phyloP scores from a whole-genome alignment of 2,797 vertebrate genomes.

The Pempheris klunzingeri region DNA sequence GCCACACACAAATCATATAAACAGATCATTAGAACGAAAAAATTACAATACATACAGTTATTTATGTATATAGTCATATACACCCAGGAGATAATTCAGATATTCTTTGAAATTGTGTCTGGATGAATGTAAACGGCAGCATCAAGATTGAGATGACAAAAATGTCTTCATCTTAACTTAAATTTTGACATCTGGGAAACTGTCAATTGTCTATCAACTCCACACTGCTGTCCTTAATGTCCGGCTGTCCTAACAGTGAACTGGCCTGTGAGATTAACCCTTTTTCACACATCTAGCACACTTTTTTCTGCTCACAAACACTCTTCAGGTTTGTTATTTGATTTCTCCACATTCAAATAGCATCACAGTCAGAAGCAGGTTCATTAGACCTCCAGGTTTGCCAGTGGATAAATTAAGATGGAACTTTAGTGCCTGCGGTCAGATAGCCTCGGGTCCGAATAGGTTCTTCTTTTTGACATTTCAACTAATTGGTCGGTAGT shows the following conservation, averaged over 20 bases:
- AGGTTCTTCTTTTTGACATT: slow-evolving; percentile 8
- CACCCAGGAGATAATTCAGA: too few species aligned
- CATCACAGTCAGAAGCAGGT: not conserved
- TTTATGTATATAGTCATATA: too few species aligned
- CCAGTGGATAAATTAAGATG: slow-evolving; percentile 11
- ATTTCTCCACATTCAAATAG: not conserved
- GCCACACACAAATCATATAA: too few species aligned
- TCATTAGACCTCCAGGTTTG: not conserved
- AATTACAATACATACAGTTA: too few species aligned
- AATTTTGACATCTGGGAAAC: too few species aligned
- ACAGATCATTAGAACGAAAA: too few species aligned
- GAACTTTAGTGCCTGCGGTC: slow-evolving; percentile 14
- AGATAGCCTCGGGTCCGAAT: not conserved
- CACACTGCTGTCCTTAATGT: too few species aligned
- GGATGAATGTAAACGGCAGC: too few species aligned
- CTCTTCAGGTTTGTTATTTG: not conserved
- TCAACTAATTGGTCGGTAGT: not conserved
- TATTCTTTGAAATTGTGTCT: too few species aligned
- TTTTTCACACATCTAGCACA: not conserved
- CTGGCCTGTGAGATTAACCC: not conserved
- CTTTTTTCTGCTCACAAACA: not conserved
- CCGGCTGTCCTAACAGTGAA: not conserved
- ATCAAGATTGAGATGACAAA: too few species aligned
- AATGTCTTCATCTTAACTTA: too few species aligned
- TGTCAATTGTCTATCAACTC: too few species aligned